Conservation (phyloP, 1,140 invertebrate species). For the Hylyphantes graminicola region DNA sequence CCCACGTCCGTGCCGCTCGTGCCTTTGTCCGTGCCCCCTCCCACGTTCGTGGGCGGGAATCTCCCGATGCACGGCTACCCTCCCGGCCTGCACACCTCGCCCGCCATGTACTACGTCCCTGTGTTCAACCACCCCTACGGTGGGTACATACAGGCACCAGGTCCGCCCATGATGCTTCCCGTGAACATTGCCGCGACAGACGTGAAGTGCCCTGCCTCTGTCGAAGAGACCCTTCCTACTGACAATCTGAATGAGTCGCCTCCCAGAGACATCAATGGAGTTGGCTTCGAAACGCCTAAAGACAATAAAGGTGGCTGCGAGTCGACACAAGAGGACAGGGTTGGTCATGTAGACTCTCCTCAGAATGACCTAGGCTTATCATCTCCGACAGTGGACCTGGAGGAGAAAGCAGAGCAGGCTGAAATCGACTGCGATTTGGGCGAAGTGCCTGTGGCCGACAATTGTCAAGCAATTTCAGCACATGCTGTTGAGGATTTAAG, state of each 20-base stretch:
- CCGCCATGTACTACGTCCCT: constrained; percentile 58
- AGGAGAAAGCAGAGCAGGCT: too few species aligned
- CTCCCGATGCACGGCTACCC: constrained; percentile 53
- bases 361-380: too few species aligned
- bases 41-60: constrained; percentile 39
- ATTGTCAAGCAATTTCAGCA: too few species aligned
- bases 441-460: constrained; percentile 12
- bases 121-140: constrained; percentile 57
- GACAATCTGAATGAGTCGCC: too few species aligned
- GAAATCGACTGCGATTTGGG: not conserved
- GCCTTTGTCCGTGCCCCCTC: constrained; percentile 55
- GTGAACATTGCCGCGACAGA: constrained; percentile 34
- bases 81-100: constrained; percentile 45
- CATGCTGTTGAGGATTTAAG: too few species aligned
- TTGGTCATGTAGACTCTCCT: too few species aligned
- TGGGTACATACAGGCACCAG: constrained; percentile 41
- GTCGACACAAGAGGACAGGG: not conserved
- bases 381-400: too few species aligned
- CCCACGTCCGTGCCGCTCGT: constrained; percentile 55
- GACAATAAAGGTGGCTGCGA: not conserved
- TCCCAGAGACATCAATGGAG: too few species aligned
- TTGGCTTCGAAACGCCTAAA: not conserved
- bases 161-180: constrained; percentile 51
- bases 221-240: too few species aligned
- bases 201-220: not conserved